These are phyloP conservation scores for Botrylloides violaceus DNA, from an alignment of 23 tunicate species.

Conservation along the genomic window DNA sequence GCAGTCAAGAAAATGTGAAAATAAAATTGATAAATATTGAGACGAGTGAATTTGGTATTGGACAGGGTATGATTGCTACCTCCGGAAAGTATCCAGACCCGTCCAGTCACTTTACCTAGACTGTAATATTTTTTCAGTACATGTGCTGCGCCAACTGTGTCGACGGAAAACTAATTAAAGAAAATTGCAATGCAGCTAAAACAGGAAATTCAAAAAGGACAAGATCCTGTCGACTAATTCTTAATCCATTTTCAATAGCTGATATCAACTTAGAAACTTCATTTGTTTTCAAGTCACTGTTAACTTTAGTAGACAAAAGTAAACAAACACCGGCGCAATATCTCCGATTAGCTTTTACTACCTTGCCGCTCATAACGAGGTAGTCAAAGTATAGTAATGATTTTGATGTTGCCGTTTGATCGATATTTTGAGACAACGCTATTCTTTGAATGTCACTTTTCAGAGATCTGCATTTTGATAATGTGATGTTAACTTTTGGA, in stretches of 20 bases:
- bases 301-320: slow-evolving; percentile 56
- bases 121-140: no score
- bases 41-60: no score
- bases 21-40: no score
- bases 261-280: slow-evolving; percentile 36
- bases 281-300: slow-evolving; percentile 49
- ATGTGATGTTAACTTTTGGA: slow-evolving; percentile 59
- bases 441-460: slow-evolving; percentile 49
- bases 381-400: slow-evolving; percentile 54
- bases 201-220: slow-evolving; percentile 52
- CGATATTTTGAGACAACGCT: slow-evolving; percentile 35
- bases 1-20: no score
- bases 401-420: slow-evolving; percentile 24
- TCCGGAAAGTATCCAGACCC: no score
- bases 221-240: slow-evolving; percentile 26
- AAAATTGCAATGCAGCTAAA: slow-evolving; percentile 65
- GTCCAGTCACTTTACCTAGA: no score
- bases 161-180: slow-evolving; percentile 20
- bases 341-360: slow-evolving; percentile 54
- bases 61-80: no score
- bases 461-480: slow-evolving; percentile 66
- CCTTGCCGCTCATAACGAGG: slow-evolving; percentile 34
- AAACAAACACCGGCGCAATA: slow-evolving; percentile 63
- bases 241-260: slow-evolving; percentile 64
- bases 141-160: no score